Evolutionary conservation across 2,888 invertebrate species (phyloP).

Genomic region (Cantharis rufa): DNA sequence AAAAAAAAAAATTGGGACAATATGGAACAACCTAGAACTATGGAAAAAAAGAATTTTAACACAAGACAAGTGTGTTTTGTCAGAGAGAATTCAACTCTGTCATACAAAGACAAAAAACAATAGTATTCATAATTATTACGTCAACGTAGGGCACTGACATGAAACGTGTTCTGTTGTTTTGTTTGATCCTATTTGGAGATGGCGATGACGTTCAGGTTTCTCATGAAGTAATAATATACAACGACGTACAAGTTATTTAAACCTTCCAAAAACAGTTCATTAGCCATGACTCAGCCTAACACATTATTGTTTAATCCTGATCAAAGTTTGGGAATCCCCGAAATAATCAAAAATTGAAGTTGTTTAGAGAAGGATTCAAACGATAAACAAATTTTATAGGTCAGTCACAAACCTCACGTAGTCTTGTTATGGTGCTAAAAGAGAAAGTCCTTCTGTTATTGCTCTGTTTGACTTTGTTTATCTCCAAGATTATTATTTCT

Average conservation of each 20-base stretch:
- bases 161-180: neutral
- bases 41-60: too few species aligned
- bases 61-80: too few species aligned
- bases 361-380: too few species aligned
- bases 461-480: neutral
- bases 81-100: neutral
- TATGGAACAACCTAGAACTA: too few species aligned
- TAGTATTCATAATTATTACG: neutral
- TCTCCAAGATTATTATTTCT: neutral
- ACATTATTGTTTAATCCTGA: neutral
- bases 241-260: neutral
- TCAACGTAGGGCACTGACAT: neutral
- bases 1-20: too few species aligned
- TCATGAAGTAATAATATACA: neutral
- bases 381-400: too few species aligned
- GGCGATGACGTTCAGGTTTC: neutral
- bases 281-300: neutral
- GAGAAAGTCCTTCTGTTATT: neutral
- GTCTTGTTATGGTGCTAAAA: too few species aligned
- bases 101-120: neutral
- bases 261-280: neutral
- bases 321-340: neutral
- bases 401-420: too few species aligned
- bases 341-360: neutral
- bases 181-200: neutral